These are phyloP conservation scores for Colossoma macropomum DNA, from an alignment of 2,113 vertebrate species.

Conservation along the genomic window DNA sequence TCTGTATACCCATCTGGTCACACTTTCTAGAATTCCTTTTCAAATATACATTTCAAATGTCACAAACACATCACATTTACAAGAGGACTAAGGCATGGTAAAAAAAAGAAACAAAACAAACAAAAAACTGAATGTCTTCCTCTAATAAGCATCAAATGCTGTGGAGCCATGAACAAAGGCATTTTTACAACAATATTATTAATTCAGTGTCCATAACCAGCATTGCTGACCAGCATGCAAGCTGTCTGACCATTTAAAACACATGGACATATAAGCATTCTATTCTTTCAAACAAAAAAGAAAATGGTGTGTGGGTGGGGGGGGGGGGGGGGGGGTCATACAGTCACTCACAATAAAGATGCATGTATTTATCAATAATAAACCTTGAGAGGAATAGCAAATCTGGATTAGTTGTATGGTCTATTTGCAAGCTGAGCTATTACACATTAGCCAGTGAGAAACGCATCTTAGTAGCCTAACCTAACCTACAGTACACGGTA, in stretches of 20 bases:
- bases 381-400: background rate
- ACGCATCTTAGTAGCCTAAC: background rate
- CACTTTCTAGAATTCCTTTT: background rate
- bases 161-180: slow-evolving; percentile 16
- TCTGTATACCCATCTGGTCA: background rate
- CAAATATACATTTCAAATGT: background rate
- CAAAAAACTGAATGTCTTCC: background rate
- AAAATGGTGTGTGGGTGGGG: background rate
- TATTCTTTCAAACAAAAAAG: background rate
- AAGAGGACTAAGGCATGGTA: background rate
- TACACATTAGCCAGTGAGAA: background rate
- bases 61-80: background rate
- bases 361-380: background rate
- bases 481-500: background rate
- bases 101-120: background rate
- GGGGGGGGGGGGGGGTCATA: background rate
- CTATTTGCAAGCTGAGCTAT: background rate
- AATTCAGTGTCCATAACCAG: slow-evolving; percentile 44
- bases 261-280: background rate
- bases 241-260: slow-evolving; percentile 38
- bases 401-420: background rate
- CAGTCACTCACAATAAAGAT: background rate
- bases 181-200: slow-evolving; percentile 16
- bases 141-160: slow-evolving; percentile 27
- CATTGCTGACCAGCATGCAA: slow-evolving; percentile 65